Evolutionary conservation across 2,113 vertebrate species (phyloP).

Genomic region (Columba janthina): DNA sequence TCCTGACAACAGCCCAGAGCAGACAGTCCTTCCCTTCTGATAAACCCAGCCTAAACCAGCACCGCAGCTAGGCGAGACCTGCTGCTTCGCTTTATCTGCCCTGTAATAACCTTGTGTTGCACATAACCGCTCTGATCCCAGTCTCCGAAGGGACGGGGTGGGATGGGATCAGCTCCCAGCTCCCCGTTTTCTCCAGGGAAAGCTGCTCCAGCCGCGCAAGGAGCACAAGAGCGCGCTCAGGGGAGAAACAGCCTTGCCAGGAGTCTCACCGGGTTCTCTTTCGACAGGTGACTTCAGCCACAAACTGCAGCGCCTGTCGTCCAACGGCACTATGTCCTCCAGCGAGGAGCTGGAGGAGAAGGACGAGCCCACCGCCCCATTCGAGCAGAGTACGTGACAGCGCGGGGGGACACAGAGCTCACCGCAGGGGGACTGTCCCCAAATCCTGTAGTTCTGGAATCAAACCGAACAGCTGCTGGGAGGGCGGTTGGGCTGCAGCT

Average conservation of each 20-base stretch:
- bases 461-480: accelerated
- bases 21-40: no score
- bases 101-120: background rate
- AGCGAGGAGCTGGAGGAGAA: slow-evolving; percentile 85
- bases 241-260: background rate
- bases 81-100: background rate
- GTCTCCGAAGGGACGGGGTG: background rate
- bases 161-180: background rate
- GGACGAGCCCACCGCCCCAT: slow-evolving; percentile 74
- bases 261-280: background rate
- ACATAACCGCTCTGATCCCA: background rate
- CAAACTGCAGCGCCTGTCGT: slow-evolving; percentile 79
- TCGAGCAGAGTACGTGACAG: slow-evolving; percentile 81
- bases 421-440: background rate
- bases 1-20: background rate
- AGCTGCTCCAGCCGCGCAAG: background rate
- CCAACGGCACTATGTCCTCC: slow-evolving; percentile 85
- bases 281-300: slow-evolving; percentile 80
- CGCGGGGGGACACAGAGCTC: accelerated
- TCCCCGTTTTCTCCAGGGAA: background rate
- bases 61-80: accelerated
- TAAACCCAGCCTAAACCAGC: background rate
- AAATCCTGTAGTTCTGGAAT: background rate
- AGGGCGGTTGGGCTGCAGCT: background rate
- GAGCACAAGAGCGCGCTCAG: accelerated